Evolutionary conservation across 1,140 invertebrate genomes (phyloP).

Genomic region (Amphibalanus amphitrite): DNA sequence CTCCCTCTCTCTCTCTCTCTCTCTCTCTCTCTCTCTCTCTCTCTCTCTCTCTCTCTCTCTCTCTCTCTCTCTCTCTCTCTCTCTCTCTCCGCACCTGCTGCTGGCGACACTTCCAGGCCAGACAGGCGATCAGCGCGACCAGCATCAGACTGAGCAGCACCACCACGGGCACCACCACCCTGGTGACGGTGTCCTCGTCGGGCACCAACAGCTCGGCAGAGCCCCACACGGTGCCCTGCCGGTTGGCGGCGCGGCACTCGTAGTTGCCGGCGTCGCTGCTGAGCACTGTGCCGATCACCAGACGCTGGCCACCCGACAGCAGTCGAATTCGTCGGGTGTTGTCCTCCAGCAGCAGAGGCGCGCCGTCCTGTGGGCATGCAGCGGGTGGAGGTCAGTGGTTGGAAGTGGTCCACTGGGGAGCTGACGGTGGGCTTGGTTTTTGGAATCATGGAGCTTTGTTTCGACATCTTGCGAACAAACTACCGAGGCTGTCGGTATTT

Average conservation of each 20-base stretch:
- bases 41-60: too few relatives aligned
- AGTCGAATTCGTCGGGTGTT: neutral
- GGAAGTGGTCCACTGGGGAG: too few relatives aligned
- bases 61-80: too few relatives aligned
- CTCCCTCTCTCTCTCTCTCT: too few relatives aligned
- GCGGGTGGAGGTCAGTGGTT: too few relatives aligned
- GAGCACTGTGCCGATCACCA: neutral
- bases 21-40: too few relatives aligned
- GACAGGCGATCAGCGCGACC: neutral
- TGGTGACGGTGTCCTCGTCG: neutral
- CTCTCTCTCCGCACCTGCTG: neutral
- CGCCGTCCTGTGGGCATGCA: neutral
- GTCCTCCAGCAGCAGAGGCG: neutral
- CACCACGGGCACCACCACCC: neutral
- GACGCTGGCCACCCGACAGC: neutral
- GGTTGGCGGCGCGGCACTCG: neutral
- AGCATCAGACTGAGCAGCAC: neutral
- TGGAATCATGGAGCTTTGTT: too few relatives aligned
- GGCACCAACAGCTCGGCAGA: slow-evolving; percentile 50
- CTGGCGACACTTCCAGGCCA: neutral
- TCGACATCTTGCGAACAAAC: too few relatives aligned
- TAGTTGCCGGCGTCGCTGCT: neutral
- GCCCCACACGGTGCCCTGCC: slow-evolving; percentile 31
- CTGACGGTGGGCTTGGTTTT: too few relatives aligned
- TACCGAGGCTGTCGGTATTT: too few relatives aligned